These are phyloP conservation scores for Plemyria rubiginata DNA, from an alignment of 2,888 invertebrate genomes.

Conservation along the genomic window DNA sequence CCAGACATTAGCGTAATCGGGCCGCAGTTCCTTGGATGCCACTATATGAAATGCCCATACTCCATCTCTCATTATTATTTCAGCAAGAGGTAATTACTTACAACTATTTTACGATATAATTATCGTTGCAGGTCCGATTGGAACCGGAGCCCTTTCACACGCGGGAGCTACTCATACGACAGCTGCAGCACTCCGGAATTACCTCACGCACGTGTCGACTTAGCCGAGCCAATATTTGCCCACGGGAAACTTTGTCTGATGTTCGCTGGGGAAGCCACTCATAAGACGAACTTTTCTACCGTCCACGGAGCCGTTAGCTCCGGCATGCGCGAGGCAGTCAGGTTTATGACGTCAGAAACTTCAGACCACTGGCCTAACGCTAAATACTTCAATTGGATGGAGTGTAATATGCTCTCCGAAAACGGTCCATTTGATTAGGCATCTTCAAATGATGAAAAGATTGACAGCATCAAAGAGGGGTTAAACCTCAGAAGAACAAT, in stretches of 20 bases:
- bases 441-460: background rate
- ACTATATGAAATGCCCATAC: no score
- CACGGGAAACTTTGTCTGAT: conserved; percentile 8
- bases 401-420: background rate
- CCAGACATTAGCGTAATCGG: no score
- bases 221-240: conserved; percentile 15
- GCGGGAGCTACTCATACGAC: conserved; percentile 27
- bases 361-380: background rate
- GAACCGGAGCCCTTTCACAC: conserved; percentile 16
- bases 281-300: conserved; percentile 17
- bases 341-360: conserved; percentile 4
- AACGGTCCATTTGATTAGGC: background rate
- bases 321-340: conserved; percentile 17
- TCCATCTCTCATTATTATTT: no score
- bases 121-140: conserved; percentile 11
- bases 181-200: conserved; percentile 10
- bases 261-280: conserved; percentile 29
- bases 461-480: background rate
- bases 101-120: background rate
- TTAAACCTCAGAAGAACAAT: background rate
- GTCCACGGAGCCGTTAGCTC: conserved; percentile 25
- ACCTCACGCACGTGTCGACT: background rate
- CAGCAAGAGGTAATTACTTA: no score
- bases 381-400: background rate
- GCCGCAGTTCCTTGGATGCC: no score